Evolutionary conservation across 1,140 invertebrate genomes (phyloP).

Genomic region (Aphidius ervi): DNA sequence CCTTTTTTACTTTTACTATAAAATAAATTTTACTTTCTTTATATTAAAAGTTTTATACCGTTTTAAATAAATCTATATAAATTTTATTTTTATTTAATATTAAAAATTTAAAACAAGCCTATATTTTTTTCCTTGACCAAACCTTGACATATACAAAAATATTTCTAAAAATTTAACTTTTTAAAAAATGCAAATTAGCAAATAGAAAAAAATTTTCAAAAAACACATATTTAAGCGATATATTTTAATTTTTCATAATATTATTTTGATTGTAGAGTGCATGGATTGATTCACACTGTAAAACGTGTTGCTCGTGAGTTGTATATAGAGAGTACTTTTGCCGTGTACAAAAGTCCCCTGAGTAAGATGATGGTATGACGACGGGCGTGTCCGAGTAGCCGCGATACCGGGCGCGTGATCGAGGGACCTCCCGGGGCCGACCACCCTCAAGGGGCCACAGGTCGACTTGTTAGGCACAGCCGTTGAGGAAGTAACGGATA

Average conservation of each 20-base stretch:
- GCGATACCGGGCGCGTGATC: constrained; percentile 30
- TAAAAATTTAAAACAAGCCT: no score
- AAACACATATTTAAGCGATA: constrained; percentile 1
- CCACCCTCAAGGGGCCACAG: constrained; percentile 32
- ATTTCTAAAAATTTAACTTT: no score
- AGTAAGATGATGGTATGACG: constrained; percentile 27
- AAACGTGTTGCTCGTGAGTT: background rate
- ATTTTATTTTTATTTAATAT: no score
- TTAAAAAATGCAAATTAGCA: no score
- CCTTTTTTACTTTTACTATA: background rate
- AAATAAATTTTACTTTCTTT: background rate
- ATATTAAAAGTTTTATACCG: background rate
- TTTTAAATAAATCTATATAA: background rate
- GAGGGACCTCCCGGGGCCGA: constrained; percentile 32
- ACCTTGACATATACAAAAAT: no score
- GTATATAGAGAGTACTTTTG: background rate
- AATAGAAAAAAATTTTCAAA: background rate
- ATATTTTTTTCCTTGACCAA: no score
- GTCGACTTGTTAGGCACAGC: constrained; percentile 29
- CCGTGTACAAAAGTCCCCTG: background rate
- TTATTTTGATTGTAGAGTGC: background rate
- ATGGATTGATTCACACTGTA: no score
- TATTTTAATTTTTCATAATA: background rate
- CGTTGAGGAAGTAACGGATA: constrained; percentile 24
- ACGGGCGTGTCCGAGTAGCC: constrained; percentile 29